phyloP scores from a whole-genome alignment of 2,797 vertebrate genomes.

The Naso thynnoides region DNA sequence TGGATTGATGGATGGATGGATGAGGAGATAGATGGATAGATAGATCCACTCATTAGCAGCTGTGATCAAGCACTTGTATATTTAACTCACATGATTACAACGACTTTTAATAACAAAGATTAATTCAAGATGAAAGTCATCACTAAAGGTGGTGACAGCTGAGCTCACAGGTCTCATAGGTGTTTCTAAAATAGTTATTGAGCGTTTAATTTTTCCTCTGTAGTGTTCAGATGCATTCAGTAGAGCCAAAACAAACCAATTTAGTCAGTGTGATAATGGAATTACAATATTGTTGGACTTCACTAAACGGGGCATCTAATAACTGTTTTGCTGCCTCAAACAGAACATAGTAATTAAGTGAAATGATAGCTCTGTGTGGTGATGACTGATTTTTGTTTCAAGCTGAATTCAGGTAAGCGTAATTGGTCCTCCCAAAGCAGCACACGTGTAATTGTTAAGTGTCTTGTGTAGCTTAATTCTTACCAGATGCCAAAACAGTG shows the following conservation, averaged over 20 bases:
- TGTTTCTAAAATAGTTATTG: neutral
- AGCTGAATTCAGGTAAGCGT: slow-evolving; percentile 55
- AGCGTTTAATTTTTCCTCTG: neutral
- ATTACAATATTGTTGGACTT: neutral
- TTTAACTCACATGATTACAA: neutral
- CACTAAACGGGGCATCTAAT: neutral
- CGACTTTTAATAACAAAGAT: neutral
- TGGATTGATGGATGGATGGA: no score
- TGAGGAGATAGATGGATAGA: no score
- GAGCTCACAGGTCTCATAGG: neutral
- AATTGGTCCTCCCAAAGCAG: slow-evolving; percentile 58
- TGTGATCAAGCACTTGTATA: no score
- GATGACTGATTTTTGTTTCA: slow-evolving; percentile 33
- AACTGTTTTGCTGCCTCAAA: slow-evolving; percentile 9
- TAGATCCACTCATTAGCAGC: no score
- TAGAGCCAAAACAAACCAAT: neutral
- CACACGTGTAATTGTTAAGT: slow-evolving; percentile 47
- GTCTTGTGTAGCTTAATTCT: slow-evolving; percentile 37
- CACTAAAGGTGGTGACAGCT: neutral
- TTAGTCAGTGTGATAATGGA: neutral
- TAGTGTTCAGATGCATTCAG: neutral
- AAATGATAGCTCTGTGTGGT: slow-evolving; percentile 46
- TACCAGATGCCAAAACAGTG: slow-evolving; percentile 59
- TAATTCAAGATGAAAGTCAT: neutral
- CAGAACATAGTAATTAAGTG: slow-evolving; percentile 47